phyloP scores from a whole-genome alignment of 2,797 vertebrate species.

The Leptatherina wallacei region DNA sequence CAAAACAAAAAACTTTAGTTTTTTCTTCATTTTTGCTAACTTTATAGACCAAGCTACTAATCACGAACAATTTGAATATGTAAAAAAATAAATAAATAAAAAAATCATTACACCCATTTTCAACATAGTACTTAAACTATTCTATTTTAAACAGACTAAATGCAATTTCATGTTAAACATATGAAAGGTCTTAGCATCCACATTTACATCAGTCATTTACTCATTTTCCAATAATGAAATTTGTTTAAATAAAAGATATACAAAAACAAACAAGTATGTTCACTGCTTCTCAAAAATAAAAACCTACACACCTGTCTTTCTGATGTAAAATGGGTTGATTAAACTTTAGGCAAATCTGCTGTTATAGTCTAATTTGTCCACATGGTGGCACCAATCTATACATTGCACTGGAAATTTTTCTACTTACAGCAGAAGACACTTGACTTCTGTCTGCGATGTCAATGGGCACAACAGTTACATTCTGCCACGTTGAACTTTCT shows the following conservation, averaged over 20 bases:
- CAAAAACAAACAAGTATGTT: background rate
- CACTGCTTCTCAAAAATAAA: background rate
- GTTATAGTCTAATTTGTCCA: slow-evolving; percentile 52
- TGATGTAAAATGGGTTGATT: background rate
- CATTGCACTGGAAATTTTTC: background rate
- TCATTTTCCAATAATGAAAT: background rate
- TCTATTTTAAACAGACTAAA: background rate
- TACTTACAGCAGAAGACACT: slow-evolving; percentile 89
- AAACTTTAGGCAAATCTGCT: background rate
- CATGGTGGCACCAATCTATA: slow-evolving; percentile 53
- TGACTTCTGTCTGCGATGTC: slow-evolving; percentile 92
- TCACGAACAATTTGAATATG: background rate
- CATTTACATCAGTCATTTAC: background rate
- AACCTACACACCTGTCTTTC: background rate
- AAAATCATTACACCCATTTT: background rate
- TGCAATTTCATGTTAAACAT: background rate
- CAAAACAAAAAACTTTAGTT: background rate
- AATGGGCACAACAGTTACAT: slow-evolving; percentile 88
- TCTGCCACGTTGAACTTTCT: slow-evolving; percentile 87
- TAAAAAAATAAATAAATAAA: background rate
- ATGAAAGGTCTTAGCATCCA: background rate
- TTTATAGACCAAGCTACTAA: background rate
- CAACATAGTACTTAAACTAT: background rate
- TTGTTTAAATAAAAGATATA: background rate
- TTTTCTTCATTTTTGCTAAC: background rate